Evolutionary conservation across 2,797 vertebrate genomes (phyloP).

Genomic region (Danio choprae): DNA sequence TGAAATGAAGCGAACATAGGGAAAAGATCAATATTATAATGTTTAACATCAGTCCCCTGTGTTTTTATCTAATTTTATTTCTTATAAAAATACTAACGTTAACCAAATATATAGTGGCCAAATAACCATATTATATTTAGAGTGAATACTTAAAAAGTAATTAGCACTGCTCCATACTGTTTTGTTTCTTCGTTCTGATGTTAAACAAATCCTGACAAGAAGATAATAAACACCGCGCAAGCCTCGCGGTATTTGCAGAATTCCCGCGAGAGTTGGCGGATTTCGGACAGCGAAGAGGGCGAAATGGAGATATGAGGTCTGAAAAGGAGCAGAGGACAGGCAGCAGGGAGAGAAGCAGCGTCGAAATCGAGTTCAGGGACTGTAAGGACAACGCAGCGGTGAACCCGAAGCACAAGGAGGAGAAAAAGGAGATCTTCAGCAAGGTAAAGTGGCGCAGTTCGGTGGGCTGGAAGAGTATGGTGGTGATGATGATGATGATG

Average conservation of each 20-base stretch:
- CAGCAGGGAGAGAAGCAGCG: conserved; percentile 76
- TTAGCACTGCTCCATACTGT: neutral
- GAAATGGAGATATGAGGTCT: conserved; percentile 79
- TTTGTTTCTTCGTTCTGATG: neutral
- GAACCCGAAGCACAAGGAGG: conserved; percentile 79
- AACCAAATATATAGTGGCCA: neutral
- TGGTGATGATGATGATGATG: conserved; percentile 22
- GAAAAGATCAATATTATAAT: neutral
- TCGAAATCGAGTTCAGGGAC: conserved; percentile 80
- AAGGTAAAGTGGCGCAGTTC: conserved; percentile 71
- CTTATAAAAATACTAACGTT: neutral
- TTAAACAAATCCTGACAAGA: neutral
- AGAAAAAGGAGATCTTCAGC: conserved; percentile 82
- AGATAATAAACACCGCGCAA: neutral
- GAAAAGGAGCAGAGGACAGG: conserved; percentile 80
- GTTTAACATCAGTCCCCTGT: neutral
- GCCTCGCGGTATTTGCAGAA: conserved; percentile 66
- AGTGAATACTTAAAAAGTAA: neutral
- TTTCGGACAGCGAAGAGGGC: conserved; percentile 61
- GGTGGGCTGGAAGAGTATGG: neutral
- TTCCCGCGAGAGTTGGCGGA: conserved; percentile 72
- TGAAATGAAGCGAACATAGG: neutral
- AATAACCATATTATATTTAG: neutral
- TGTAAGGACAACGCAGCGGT: conserved; percentile 67
- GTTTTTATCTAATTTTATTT: neutral